Evolutionary conservation across 2,113 vertebrate genomes (phyloP), one percentile per base, ranked within the genome.

Genomic region (Castor canadensis): DNA sequence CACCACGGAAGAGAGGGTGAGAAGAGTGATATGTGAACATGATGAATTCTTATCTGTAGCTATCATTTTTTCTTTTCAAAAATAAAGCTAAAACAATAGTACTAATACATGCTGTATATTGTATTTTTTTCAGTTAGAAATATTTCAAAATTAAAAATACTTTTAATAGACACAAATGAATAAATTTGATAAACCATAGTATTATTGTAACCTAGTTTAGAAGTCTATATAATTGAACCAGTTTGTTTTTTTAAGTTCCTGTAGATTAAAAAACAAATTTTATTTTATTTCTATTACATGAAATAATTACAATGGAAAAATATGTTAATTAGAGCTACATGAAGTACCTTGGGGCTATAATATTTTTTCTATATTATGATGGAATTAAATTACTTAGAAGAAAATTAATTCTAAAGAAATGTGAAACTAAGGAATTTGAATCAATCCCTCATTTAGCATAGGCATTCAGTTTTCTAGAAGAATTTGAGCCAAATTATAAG

Each of bases 351-450:
- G 19, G 86, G 76, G 66, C 32, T 54, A 58, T 94, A 87, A 87
- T 43, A 32, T 58, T 88, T 92, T 87, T 93, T 94, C 49, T 82
- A 9, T 73, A 54, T 80, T 95, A 86, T 92, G 89, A 90, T 94
- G 72, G 54, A 40, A 96, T 89, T 93, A 85, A 28, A 94, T 93
- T 82, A 93, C 83, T 91, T 82, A 85, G 54, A 92, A 94, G 66
- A 88, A 97, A 92, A 96, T 95, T 95, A 91, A 93, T 93, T 95
- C 71, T 77, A 81, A 95, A 82, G 85, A 92, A 92, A 94, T 73
- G n/a, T 89, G 72, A 92, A 94, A 87, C 62, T 40, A 81, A 75
- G 71, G 64, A 32, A 79, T 76, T 92, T 85, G 69, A 90, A 85
- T 92, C 86, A 90, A 91, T 81, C 77, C 47, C 45, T 87, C 47